phyloP scores from a whole-genome alignment of 2,113 vertebrate species.

The Perca flavescens region DNA sequence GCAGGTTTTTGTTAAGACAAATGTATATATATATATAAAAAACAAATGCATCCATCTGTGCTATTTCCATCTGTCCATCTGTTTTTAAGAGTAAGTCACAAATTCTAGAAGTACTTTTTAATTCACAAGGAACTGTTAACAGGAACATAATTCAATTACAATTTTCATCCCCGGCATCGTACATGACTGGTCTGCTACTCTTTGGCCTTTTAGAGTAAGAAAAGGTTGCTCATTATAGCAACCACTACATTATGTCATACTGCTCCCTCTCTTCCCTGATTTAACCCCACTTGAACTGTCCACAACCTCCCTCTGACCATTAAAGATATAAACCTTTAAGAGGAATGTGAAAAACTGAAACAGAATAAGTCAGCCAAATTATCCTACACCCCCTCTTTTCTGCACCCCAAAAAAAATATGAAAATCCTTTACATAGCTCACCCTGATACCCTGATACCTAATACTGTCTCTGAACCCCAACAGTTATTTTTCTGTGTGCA shows the following conservation, averaged over 20 bases:
- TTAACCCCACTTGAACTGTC: neutral
- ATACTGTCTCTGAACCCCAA: conserved; percentile 69
- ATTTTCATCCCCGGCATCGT: neutral
- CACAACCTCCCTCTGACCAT: neutral
- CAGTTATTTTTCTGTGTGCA: conserved; percentile 15
- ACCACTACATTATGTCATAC: neutral
- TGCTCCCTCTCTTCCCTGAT: neutral
- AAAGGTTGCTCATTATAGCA: conserved; percentile 5
- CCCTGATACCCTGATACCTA: conserved; percentile 21
- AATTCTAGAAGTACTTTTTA: conserved; percentile 6
- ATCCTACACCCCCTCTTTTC: neutral
- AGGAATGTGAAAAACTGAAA: conserved; percentile 25
- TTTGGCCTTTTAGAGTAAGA: conserved; percentile 64
- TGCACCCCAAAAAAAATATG: neutral
- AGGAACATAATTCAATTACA: conserved; percentile 9
- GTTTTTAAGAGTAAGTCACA: neutral
- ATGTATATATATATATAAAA: conserved; percentile 41
- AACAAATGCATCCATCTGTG: conserved; percentile 45
- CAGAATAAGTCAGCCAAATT: conserved; percentile 13
- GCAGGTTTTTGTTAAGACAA: conserved; percentile 77
- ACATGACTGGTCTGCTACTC: conserved; percentile 37
- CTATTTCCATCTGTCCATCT: conserved; percentile 1
- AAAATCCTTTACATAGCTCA: neutral
- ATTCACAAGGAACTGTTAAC: conserved; percentile 50
- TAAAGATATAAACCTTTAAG: conserved; percentile 15